Conservation (phyloP, 2,113 vertebrate species). For the Nannospalax galili region DNA sequence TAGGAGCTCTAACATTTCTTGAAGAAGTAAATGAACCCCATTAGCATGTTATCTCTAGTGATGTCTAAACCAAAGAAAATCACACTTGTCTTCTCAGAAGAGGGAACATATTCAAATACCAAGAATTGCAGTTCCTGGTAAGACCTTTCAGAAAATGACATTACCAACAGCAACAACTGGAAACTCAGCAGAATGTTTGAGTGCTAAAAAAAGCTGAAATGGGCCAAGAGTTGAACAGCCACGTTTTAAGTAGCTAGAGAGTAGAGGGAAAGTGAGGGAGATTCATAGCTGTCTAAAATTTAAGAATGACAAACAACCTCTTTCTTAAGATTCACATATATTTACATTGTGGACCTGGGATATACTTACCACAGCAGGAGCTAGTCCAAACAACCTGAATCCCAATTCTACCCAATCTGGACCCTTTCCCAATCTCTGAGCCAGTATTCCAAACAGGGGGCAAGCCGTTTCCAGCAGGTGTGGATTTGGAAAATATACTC, state of each 20-base stretch:
- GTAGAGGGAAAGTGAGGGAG: neutral
- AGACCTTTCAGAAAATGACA: conserved; percentile 68
- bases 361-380: conserved; percentile 27
- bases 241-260: neutral
- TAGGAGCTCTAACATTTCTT: neutral
- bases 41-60: conserved; percentile 65
- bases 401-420: neutral
- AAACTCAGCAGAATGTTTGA: conserved; percentile 56
- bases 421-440: neutral
- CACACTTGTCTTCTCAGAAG: conserved; percentile 77
- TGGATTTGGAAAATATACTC: neutral
- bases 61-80: conserved; percentile 73
- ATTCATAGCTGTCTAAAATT: neutral
- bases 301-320: conserved; percentile 49
- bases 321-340: conserved; percentile 59
- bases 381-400: neutral
- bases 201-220: conserved; percentile 24
- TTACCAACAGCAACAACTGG: conserved; percentile 60
- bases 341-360: conserved; percentile 54
- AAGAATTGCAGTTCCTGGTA: conserved; percentile 77
- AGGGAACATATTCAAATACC: conserved; percentile 68
- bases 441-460: neutral
- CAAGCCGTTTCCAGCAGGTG: neutral
- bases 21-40: conserved; percentile 33
- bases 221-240: conserved; percentile 39